Percentiles rank a stretch among this genome's conserved stretches.
These are phyloP conservation scores for Amniataba percoides DNA, from an alignment of 2,797 vertebrate species.

Conservation along the genomic window DNA sequence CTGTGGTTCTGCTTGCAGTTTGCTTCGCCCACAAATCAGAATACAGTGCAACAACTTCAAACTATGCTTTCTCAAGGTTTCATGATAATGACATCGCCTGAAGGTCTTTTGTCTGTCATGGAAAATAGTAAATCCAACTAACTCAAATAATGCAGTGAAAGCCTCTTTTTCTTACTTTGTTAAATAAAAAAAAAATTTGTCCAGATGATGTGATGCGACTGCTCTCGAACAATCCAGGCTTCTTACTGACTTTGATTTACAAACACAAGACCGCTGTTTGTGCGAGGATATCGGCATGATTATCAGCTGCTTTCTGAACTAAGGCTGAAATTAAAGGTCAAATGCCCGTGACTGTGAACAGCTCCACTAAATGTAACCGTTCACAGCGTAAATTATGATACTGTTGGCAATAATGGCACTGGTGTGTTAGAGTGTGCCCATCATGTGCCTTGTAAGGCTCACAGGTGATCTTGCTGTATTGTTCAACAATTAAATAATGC, in stretches of 20 bases:
- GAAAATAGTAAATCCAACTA: slow-evolving; percentile 20
- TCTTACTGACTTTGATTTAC: slow-evolving; percentile 26
- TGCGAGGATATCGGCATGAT: slow-evolving; percentile 11
- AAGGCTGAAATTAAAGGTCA: slow-evolving; percentile 13
- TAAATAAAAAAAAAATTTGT: slow-evolving; percentile 1
- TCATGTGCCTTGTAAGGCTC: not conserved
- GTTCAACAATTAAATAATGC: not conserved
- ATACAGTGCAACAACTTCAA: slow-evolving; percentile 28
- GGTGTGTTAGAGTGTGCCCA: not conserved
- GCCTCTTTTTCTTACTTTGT: slow-evolving; percentile 2
- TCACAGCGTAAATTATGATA: not conserved
- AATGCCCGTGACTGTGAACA: slow-evolving; percentile 1
- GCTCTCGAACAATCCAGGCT: slow-evolving; percentile 2
- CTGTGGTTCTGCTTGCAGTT: slow-evolving; percentile 12
- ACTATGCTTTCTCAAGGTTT: slow-evolving; percentile 46
- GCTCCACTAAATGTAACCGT: slow-evolving; percentile 12
- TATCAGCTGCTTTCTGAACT: slow-evolving; percentile 18
- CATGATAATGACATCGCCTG: slow-evolving; percentile 17
- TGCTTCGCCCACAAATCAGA: slow-evolving; percentile 20
- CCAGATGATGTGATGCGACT: not conserved
- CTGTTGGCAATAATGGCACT: not conserved
- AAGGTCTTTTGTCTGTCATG: slow-evolving; percentile 19
- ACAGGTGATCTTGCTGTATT: slow-evolving; percentile 14
- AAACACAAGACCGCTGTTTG: slow-evolving; percentile 14
- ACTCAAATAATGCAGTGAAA: slow-evolving; percentile 13